These are phyloP conservation scores for Pachycephus smyrnensis DNA, from an alignment of 2,888 invertebrate species.

Conservation along the genomic window DNA sequence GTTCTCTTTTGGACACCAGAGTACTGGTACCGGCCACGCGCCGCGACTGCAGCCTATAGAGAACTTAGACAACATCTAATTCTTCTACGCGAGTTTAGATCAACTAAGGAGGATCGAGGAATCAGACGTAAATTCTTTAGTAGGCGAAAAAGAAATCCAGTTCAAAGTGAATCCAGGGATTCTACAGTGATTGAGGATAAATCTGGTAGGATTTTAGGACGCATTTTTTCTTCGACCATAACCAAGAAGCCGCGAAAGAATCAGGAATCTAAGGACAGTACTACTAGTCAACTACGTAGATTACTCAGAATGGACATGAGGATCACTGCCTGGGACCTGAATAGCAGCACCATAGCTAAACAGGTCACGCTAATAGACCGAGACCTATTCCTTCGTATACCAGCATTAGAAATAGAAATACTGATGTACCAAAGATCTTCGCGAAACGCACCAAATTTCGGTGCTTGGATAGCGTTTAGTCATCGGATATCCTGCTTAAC, in stretches of 20 bases:
- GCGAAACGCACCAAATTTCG: slow-evolving; percentile 69
- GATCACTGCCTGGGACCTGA: slow-evolving; percentile 70
- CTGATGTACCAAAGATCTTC: slow-evolving; percentile 66
- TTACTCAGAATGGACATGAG: slow-evolving; percentile 63
- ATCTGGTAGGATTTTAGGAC: slow-evolving; percentile 38
- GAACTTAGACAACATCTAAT: slow-evolving; percentile 63
- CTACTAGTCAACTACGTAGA: slow-evolving; percentile 55
- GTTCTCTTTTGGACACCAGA: slow-evolving; percentile 71
- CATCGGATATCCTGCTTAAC: slow-evolving; percentile 69
- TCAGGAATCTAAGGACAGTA: slow-evolving; percentile 11
- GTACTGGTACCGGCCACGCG: slow-evolving; percentile 70
- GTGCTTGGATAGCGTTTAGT: slow-evolving; percentile 69
- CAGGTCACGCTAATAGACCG: slow-evolving; percentile 71
- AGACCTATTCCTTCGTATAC: slow-evolving; percentile 69
- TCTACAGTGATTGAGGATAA: slow-evolving; percentile 30
- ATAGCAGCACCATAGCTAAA: slow-evolving; percentile 69
- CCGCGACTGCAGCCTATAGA: slow-evolving; percentile 65
- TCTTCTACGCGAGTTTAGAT: slow-evolving; percentile 34
- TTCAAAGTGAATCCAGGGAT: slow-evolving; percentile 12
- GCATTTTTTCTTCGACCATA: slow-evolving; percentile 43
- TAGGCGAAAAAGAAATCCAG: slow-evolving; percentile 25
- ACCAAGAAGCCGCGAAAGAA: slow-evolving; percentile 19
- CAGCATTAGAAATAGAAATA: slow-evolving; percentile 65
- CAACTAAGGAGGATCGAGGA: slow-evolving; percentile 23
- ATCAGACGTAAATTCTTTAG: slow-evolving; percentile 36